These are phyloP conservation scores for Noctuana brunneofusca DNA, from an alignment of 2,888 invertebrate genomes.

Conservation along the genomic window DNA sequence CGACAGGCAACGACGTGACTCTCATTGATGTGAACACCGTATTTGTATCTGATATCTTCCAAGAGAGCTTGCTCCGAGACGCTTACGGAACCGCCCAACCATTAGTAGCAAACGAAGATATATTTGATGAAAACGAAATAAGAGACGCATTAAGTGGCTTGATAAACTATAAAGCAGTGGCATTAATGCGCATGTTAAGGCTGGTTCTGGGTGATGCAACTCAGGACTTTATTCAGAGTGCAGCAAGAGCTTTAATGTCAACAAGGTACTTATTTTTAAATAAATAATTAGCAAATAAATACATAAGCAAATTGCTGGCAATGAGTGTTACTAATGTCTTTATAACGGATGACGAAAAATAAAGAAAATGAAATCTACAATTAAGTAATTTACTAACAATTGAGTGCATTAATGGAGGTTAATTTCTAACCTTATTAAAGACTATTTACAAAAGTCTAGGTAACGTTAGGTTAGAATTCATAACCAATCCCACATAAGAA, in stretches of 20 bases:
- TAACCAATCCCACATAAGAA: too few species aligned
- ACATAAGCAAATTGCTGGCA: too few species aligned
- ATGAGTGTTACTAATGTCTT: too few species aligned
- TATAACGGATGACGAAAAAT: too few species aligned
- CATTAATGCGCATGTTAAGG: constrained; percentile 61
- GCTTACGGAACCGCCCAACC: constrained; percentile 47
- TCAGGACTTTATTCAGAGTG: constrained; percentile 56
- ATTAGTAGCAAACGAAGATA: constrained; percentile 47
- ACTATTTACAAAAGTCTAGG: too few species aligned
- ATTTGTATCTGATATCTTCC: constrained; percentile 67
- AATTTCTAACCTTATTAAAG: too few species aligned
- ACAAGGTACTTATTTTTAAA: constrained; percentile 51
- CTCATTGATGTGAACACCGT: constrained; percentile 63
- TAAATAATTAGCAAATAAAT: too few species aligned
- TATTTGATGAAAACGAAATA: constrained; percentile 55
- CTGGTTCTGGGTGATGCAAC: constrained; percentile 49
- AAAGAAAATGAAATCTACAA: too few species aligned
- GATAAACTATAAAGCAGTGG: constrained; percentile 63
- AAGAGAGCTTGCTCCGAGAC: constrained; percentile 65
- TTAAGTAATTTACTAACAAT: too few species aligned
- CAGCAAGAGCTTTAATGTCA: constrained; percentile 52
- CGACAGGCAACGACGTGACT: constrained; percentile 44
- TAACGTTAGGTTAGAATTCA: too few species aligned
- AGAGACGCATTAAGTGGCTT: constrained; percentile 56
- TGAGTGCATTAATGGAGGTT: too few species aligned